Conservation (phyloP, 1,140 invertebrate genomes). For the Procambarus virginalis region DNA sequence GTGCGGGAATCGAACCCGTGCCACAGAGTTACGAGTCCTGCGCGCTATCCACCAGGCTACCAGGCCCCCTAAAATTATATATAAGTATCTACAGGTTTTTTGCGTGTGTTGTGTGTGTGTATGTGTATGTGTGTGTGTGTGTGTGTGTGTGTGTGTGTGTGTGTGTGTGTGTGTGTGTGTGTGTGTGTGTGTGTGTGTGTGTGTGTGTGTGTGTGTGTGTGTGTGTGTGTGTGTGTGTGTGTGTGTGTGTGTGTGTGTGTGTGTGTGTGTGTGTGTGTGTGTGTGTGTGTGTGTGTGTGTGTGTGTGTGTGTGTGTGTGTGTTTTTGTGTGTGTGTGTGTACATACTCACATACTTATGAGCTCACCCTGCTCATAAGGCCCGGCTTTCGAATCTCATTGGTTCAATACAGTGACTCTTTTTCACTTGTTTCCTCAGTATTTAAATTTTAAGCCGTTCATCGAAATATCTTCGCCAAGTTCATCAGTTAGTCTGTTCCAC, state of each 20-base stretch:
- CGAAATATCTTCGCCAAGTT: too few species aligned
- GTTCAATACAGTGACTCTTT: too few species aligned
- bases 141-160: constrained; percentile 2
- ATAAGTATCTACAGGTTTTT: background rate
- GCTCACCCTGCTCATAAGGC: too few species aligned
- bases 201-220: background rate
- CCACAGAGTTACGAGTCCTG: too few species aligned
- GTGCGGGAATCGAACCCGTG: too few species aligned
- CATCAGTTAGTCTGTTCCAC: too few species aligned
- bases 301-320: background rate
- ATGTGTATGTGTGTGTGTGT: background rate
- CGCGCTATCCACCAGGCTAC: too few species aligned
- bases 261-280: constrained; percentile 2
- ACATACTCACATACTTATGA: background rate
- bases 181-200: constrained; percentile 2
- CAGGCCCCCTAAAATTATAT: too few species aligned
- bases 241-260: constrained; percentile 2
- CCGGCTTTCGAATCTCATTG: too few species aligned
- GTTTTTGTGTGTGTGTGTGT: background rate
- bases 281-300: background rate
- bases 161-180: background rate
- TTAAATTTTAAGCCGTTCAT: too few species aligned
- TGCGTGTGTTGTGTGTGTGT: background rate
- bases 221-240: background rate
- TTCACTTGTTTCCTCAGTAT: too few species aligned